Percentiles rank a stretch among this genome's conserved stretches.
These are phyloP conservation scores for Micromys minutus DNA, from an alignment of 2,113 vertebrate species.

Conservation along the genomic window DNA sequence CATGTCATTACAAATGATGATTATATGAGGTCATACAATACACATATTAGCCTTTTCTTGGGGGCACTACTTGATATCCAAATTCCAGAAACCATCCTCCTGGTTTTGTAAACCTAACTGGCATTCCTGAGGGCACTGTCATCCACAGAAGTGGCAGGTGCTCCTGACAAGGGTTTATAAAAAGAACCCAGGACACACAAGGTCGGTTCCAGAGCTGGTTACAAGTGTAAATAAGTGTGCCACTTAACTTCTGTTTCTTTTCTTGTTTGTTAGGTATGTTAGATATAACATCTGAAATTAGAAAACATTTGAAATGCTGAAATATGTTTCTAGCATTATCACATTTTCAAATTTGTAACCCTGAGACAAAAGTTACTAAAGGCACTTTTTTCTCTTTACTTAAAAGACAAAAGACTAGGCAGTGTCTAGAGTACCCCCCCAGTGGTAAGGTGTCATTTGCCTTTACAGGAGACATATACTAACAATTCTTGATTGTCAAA, in stretches of 20 bases:
- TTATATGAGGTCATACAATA: constrained; percentile 25
- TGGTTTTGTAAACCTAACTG: background rate
- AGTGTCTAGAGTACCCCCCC: background rate
- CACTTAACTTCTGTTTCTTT: constrained; percentile 56
- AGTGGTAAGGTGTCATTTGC: constrained; percentile 49
- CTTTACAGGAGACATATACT: constrained; percentile 45
- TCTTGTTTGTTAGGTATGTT: too few species aligned
- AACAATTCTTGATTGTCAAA: constrained; percentile 53
- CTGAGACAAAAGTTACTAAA: constrained; percentile 59
- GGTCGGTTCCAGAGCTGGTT: background rate
- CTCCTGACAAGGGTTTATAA: constrained; percentile 14
- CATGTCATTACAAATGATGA: constrained; percentile 27
- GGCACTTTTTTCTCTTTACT: constrained; percentile 70
- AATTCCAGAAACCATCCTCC: background rate
- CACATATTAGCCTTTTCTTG: constrained; percentile 8
- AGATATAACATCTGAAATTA: constrained; percentile 38
- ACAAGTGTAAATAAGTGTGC: constrained; percentile 3
- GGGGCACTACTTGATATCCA: constrained; percentile 18
- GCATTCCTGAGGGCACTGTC: background rate
- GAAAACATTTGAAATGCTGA: constrained; percentile 37
- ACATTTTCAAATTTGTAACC: constrained; percentile 49
- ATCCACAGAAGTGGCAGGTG: background rate
- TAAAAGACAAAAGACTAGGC: constrained; percentile 26
- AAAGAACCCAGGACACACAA: constrained; percentile 19
- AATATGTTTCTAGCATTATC: constrained; percentile 45